Evolutionary conservation across 2,113 vertebrate species (phyloP), one percentile per base, ranked within the genome.

Genomic region (Spizaetus ornatus): DNA sequence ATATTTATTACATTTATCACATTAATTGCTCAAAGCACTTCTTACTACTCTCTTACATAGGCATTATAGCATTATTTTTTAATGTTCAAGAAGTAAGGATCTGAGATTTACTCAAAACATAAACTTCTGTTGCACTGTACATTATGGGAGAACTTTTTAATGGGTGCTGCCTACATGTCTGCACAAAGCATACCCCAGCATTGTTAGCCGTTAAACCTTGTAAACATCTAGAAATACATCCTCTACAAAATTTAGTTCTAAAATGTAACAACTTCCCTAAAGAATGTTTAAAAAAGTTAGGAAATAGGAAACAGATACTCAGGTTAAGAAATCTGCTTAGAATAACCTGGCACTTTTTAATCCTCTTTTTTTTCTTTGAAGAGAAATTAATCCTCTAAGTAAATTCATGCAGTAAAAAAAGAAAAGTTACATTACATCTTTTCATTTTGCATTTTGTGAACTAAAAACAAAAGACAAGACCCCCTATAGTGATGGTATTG

Each of bases 401-500:
- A 69, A 93, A 81, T 42, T 42, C 5, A 71, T 7, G 10, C 43
- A 67, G 17, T 47, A 67, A 61, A 61, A 90, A 66, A 48, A 18
- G 10, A 42, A 69, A 62, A 89, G 7, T 26, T 79, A 17, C 10
- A 21, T 47, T 38, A 8, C 7, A 29, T 31, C 12, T 61, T 92
- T 85, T 67, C 11, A 58, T 71, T 74, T 74, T 5, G 1, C 10
- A 43, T 77, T 78, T 77, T 65, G 61, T 61, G n/a, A 82, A 43
- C 34, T 48, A 32, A 90, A 89, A 31, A 2, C 13, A 61, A 55
- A 63, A 67, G 6, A 27, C 34, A 56, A 27, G 38, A 47, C 14
- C 10, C 10, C 40, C 20, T 36, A 1, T 4, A 38, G 38, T 1
- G 1, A 15, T 1, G 29, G 18, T 20, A 15, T 36, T 31, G 5